A percentile compares a stretch with the other conserved stretches of the same genome.
Conservation (phyloP, 2,888 invertebrate species). For the Abrostola triplasia region DNA sequence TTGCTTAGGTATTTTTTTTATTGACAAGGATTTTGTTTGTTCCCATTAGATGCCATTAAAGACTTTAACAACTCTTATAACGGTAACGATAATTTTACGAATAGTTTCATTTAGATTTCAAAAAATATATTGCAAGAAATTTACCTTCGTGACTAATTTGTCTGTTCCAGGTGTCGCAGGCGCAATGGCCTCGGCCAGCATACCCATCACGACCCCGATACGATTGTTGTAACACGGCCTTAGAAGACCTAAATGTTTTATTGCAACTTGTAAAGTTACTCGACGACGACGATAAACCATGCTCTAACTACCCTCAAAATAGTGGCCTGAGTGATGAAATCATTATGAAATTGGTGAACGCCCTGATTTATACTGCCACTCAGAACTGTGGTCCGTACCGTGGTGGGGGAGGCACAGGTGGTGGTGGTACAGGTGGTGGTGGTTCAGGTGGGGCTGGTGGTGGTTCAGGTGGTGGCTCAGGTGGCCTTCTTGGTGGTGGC, state of each 20-base stretch:
- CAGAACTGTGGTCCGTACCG: slow-evolving; percentile 58
- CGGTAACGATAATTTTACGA: too few species aligned
- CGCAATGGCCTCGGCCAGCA: slow-evolving; percentile 41
- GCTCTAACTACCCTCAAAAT: slow-evolving; percentile 18
- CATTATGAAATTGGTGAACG: slow-evolving; percentile 76
- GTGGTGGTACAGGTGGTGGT: neutral
- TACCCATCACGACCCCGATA: slow-evolving; percentile 38
- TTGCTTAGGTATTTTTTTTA: too few species aligned
- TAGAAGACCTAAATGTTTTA: slow-evolving; percentile 61
- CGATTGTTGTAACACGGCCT: slow-evolving; percentile 56
- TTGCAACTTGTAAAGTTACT: slow-evolving; percentile 53
- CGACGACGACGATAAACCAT: slow-evolving; percentile 41
- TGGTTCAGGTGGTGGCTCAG: slow-evolving; percentile 10
- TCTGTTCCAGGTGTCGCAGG: slow-evolving; percentile 61
- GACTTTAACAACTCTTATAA: too few species aligned
- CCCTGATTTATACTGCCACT: slow-evolving; percentile 71
- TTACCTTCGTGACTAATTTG: too few species aligned
- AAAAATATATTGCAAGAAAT: too few species aligned
- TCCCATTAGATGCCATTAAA: too few species aligned
- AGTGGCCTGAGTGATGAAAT: slow-evolving; percentile 68
- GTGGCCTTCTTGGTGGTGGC: slow-evolving; percentile 12
- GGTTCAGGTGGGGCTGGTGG: neutral
- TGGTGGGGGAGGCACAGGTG: neutral
- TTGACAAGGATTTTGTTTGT: too few species aligned
- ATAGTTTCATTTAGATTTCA: too few species aligned